Percentiles rank a stretch among this genome's conserved stretches.
Conservation (phyloP, 2,888 invertebrate genomes). For the Nymphalis c-album region DNA sequence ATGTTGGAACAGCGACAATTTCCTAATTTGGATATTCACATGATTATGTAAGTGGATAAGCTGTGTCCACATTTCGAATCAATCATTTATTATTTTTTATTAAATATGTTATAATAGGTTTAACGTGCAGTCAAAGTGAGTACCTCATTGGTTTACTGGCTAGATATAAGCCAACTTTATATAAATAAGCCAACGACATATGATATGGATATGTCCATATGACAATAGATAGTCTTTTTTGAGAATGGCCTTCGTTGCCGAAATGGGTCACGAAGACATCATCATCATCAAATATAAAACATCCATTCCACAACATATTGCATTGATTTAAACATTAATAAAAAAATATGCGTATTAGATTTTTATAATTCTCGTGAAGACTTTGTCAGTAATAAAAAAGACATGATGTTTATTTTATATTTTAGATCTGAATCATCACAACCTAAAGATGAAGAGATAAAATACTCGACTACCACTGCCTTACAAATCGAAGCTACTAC, state of each 20-base stretch:
- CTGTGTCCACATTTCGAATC: not conserved
- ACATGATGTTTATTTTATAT: not conserved
- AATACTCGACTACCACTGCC: conserved; percentile 44
- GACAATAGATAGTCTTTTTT: too few species aligned
- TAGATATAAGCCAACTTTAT: too few species aligned
- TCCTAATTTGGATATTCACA: conserved; percentile 31
- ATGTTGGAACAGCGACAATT: conserved; percentile 34
- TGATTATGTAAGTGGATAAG: not conserved
- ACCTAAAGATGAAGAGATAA: conserved; percentile 56
- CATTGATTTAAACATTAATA: too few species aligned
- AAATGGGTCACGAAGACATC: too few species aligned
- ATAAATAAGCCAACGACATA: too few species aligned
- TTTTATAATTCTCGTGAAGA: not conserved
- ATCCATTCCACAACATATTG: too few species aligned
- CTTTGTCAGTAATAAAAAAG: not conserved
- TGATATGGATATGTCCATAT: too few species aligned
- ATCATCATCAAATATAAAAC: too few species aligned
- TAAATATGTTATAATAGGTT: too few species aligned
- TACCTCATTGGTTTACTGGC: too few species aligned
- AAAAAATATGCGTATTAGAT: not conserved
- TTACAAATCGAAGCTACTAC: conserved; percentile 44
- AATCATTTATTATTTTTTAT: not conserved
- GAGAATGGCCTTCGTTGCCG: too few species aligned
- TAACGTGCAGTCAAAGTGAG: too few species aligned
- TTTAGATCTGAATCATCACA: conserved; percentile 57